These are phyloP conservation scores for Alcedo quadribrachys DNA, from an alignment of 2,797 vertebrate species.

Conservation along the genomic window DNA sequence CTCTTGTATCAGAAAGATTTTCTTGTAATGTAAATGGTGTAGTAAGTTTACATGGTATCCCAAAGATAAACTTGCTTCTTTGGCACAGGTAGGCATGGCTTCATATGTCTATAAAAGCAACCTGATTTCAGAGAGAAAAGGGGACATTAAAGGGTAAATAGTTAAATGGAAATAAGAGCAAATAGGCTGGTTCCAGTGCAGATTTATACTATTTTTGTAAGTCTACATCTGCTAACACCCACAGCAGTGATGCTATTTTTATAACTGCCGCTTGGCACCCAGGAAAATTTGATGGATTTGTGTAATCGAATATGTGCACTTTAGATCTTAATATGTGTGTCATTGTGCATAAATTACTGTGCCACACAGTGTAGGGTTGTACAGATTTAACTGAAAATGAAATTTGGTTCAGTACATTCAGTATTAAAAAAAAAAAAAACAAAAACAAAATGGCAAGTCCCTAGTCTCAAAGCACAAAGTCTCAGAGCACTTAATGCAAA, in stretches of 20 bases:
- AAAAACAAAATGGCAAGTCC: neutral
- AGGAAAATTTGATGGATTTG: slow-evolving; percentile 25
- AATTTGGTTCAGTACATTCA: neutral
- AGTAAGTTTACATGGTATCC: neutral
- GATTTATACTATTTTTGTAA: slow-evolving; percentile 30
- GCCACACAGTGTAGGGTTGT: neutral
- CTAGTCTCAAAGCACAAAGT: neutral
- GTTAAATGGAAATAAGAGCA: neutral
- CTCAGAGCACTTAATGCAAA: neutral
- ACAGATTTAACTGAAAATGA: neutral
- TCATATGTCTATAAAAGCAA: neutral
- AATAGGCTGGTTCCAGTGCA: neutral
- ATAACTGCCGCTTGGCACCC: slow-evolving; percentile 8
- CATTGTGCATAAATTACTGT: slow-evolving; percentile 11
- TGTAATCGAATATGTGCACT: slow-evolving; percentile 10
- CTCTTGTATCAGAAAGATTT: neutral
- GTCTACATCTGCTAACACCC: neutral
- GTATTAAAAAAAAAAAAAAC: neutral
- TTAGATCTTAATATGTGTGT: slow-evolving; percentile 13
- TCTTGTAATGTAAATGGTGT: neutral
- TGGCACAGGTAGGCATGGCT: neutral
- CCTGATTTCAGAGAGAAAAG: neutral
- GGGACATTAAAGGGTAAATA: neutral
- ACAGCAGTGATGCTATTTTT: slow-evolving; percentile 5
- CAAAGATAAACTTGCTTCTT: neutral